phyloP scores from a whole-genome alignment of 2,113 vertebrate species.

The Cinclus cinclus region DNA sequence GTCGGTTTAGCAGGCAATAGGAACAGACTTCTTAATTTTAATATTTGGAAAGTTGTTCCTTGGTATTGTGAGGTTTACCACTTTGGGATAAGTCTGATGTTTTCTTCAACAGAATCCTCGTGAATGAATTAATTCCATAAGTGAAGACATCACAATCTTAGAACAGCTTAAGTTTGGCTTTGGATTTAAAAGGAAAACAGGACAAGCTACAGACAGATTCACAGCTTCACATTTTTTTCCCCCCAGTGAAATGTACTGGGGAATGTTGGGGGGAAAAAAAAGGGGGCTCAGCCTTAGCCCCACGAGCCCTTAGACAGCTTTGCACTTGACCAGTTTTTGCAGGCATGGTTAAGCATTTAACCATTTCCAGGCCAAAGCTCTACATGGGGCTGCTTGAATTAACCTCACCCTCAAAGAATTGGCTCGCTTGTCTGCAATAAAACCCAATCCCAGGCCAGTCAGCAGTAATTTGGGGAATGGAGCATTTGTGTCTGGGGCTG shows the following conservation, averaged over 20 bases:
- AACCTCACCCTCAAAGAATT: background rate
- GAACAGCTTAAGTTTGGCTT: background rate
- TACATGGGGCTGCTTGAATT: background rate
- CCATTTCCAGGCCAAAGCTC: background rate
- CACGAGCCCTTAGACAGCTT: background rate
- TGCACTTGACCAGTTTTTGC: background rate
- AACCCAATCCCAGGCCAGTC: background rate
- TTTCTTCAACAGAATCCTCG: background rate
- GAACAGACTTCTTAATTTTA: background rate
- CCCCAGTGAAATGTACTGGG: background rate
- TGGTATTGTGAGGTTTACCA: background rate
- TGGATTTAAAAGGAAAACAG: background rate
- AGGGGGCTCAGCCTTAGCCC: background rate
- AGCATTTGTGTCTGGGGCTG: background rate
- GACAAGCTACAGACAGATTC: background rate
- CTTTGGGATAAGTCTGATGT: background rate
- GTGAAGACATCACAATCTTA: background rate
- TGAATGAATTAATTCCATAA: background rate
- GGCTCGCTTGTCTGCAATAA: slow-evolving; percentile 22
- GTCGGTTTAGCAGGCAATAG: background rate
- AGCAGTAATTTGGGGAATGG: background rate
- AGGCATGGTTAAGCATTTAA: background rate
- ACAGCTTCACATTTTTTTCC: background rate
- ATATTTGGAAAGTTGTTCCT: background rate
- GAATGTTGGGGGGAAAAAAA: background rate